Evolutionary conservation across 2,888 invertebrate species (phyloP).

Genomic region (Clusia tigrina): DNA sequence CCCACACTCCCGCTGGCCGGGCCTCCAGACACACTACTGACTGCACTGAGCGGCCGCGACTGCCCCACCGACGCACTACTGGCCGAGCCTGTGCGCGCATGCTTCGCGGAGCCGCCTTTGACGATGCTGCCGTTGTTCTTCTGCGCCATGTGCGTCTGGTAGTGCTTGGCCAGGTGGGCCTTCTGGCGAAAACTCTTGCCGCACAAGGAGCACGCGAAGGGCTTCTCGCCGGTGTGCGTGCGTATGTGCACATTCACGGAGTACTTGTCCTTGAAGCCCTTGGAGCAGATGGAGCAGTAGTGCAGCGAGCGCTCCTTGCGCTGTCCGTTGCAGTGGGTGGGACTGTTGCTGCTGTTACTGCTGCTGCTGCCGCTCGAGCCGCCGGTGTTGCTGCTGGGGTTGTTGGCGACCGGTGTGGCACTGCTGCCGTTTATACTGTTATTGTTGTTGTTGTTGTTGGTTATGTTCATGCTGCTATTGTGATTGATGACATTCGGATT

Average conservation of each 20-base stretch:
- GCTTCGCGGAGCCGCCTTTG: conserved; percentile 64
- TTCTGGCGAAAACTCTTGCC: conserved; percentile 93
- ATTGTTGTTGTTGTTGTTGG: conserved; percentile 35
- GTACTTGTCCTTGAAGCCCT: conserved; percentile 95
- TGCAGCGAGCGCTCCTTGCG: conserved; percentile 88
- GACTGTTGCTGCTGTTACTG: conserved; percentile 66
- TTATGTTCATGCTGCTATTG: conserved; percentile 51
- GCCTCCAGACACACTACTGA: conserved; percentile 38
- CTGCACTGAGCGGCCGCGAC: conserved; percentile 48
- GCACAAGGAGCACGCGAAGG: conserved; percentile 93
- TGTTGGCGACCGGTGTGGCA: conserved; percentile 50
- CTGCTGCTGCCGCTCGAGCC: conserved; percentile 57
- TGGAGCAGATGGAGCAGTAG: conserved; percentile 91
- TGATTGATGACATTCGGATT: conserved; percentile 56
- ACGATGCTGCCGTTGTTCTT: conserved; percentile 73
- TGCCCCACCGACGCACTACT: conserved; percentile 17
- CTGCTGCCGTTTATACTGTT: conserved; percentile 49
- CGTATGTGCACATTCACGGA: conserved; percentile 97
- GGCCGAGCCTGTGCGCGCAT: conserved; percentile 26
- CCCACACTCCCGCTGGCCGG: conserved; percentile 33
- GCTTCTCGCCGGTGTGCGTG: conserved; percentile 98
- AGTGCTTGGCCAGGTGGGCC: conserved; percentile 90
- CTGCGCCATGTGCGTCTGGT: conserved; percentile 91
- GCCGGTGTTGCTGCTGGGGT: conserved; percentile 52
- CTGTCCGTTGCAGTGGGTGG: conserved; percentile 58